Evolutionary conservation across 2,888 invertebrate genomes (phyloP).

Genomic region (Buathra laborator): DNA sequence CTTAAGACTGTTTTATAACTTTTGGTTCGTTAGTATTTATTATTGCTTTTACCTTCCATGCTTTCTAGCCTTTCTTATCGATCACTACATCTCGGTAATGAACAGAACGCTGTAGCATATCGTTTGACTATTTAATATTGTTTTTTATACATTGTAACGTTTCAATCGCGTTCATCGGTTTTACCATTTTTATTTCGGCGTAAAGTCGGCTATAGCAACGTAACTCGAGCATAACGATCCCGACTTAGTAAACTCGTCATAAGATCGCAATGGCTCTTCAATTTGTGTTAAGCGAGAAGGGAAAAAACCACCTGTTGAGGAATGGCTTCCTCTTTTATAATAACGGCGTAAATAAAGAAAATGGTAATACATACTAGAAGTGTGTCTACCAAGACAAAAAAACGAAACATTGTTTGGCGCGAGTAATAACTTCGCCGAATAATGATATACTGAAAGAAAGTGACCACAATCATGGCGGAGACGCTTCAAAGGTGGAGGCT

Average conservation of each 20-base stretch:
- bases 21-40: too few species aligned
- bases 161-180: too few species aligned
- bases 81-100: too few species aligned
- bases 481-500: slow-evolving; percentile 8
- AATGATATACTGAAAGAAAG: slow-evolving; percentile 37
- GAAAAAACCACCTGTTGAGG: slow-evolving; percentile 28
- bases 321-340: slow-evolving; percentile 33
- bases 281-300: slow-evolving; percentile 32
- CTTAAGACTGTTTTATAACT: too few species aligned
- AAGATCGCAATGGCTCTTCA: slow-evolving; percentile 20
- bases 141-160: too few species aligned
- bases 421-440: slow-evolving; percentile 19
- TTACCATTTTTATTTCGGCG: not conserved
- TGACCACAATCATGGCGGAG: slow-evolving; percentile 40
- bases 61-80: too few species aligned
- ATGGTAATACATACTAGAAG: slow-evolving; percentile 17
- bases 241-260: not conserved
- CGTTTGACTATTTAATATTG: too few species aligned
- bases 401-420: slow-evolving; percentile 19
- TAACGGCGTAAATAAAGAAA: not conserved
- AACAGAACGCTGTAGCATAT: not conserved
- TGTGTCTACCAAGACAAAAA: not conserved
- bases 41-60: too few species aligned
- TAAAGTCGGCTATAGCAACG: not conserved
- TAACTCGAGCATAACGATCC: not conserved